These are phyloP conservation scores for Drosophila dives DNA, from an alignment of 2,888 invertebrate genomes.

Conservation along the genomic window DNA sequence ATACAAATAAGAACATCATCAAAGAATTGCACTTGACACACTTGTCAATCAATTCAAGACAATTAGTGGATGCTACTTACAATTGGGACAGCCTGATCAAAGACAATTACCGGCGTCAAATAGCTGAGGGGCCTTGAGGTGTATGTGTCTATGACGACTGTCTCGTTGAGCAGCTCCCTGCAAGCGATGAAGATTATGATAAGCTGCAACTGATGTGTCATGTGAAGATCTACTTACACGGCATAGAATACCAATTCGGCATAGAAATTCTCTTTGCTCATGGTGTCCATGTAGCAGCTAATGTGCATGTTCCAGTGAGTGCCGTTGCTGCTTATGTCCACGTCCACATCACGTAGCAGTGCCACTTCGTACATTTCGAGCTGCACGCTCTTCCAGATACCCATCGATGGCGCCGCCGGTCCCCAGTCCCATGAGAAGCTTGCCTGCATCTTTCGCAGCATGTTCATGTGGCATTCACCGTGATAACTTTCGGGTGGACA, in stretches of 20 bases:
- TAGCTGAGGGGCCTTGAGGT: conserved; percentile 65
- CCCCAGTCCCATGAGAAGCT: conserved; percentile 99
- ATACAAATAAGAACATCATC: conserved; percentile 13
- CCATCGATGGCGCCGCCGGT: conserved; percentile 96
- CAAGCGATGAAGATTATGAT: conserved; percentile 16
- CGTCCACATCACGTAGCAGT: conserved; percentile 88
- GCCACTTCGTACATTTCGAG: conserved; percentile 89
- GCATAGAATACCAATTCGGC: conserved; percentile 82
- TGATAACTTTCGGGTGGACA: conserved; percentile 92
- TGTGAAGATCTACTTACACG: conserved; percentile 74
- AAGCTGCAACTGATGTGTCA: conserved; percentile 6
- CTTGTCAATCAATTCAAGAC: conserved; percentile 28
- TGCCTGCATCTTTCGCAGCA: conserved; percentile 96
- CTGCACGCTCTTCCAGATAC: conserved; percentile 92
- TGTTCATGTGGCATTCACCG: conserved; percentile 97
- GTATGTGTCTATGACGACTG: conserved; percentile 71
- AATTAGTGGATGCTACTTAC: conserved; percentile 72
- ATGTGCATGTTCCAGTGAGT: conserved; percentile 85
- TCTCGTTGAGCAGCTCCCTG: conserved; percentile 82
- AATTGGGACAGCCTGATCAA: conserved; percentile 80
- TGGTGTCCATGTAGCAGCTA: conserved; percentile 85
- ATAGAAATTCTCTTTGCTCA: conserved; percentile 75
- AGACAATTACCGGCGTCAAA: conserved; percentile 77
- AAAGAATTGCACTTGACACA: conserved; percentile 48
- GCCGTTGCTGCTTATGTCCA: conserved; percentile 71